Conservation (phyloP, 2,797 vertebrate genomes). For the Crax fasciolata region DNA sequence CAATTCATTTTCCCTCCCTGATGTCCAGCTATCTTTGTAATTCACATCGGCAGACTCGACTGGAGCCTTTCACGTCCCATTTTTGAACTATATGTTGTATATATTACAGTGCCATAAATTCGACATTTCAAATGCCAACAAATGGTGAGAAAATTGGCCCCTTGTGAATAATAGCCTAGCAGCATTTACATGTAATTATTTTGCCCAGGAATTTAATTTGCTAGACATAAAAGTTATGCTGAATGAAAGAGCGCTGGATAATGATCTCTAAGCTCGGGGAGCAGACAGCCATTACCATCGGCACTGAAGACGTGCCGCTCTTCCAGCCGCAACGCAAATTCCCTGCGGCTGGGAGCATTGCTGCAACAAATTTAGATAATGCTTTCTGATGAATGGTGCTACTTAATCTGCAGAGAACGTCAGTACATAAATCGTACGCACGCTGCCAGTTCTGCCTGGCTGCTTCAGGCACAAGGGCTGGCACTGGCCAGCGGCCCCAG, state of each 20-base stretch:
- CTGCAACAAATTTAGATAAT: conserved; percentile 15
- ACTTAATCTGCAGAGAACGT: conserved; percentile 26
- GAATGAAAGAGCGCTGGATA: conserved; percentile 67
- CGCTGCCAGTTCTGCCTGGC: background rate
- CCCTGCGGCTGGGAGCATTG: background rate
- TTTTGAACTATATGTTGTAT: conserved; percentile 62
- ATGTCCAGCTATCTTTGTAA: conserved; percentile 38
- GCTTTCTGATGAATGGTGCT: background rate
- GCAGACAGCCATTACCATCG: conserved; percentile 1
- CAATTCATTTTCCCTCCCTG: conserved; percentile 39
- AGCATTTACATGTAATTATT: conserved; percentile 82
- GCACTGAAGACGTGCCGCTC: background rate
- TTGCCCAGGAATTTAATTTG: conserved; percentile 78
- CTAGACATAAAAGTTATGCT: conserved; percentile 69
- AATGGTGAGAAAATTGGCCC: conserved; percentile 81
- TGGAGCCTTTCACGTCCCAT: conserved; percentile 65
- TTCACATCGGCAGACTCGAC: conserved; percentile 20
- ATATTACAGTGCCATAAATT: conserved; percentile 66
- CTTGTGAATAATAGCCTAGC: conserved; percentile 76
- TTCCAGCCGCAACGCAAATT: background rate
- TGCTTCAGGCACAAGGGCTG: background rate
- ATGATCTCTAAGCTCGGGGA: conserved; percentile 57
- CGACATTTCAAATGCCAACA: conserved; percentile 80
- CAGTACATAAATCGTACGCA: background rate
- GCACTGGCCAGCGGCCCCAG: background rate